Evolutionary conservation across 2,888 invertebrate genomes (phyloP), one percentile per base, ranked within the genome.

Genomic region (Euzophera pinguis): DNA sequence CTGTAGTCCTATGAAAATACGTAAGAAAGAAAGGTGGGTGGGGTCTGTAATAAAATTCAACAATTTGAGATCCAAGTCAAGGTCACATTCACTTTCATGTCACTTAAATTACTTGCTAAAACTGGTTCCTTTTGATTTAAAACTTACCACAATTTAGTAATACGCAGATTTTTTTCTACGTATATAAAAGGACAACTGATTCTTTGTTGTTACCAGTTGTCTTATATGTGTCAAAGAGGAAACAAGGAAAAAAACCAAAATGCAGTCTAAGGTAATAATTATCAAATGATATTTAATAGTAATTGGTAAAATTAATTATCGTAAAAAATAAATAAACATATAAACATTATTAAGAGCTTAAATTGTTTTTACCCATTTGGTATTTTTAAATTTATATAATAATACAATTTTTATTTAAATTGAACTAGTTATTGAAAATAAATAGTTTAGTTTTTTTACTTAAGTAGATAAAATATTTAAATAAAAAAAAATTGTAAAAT

Each of bases 11-110:
- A 32, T 9, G 10, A 32, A 32, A 32, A 32, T 32, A 32, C 3
- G 32, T 32, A 32, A 9, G 7, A 22, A 37, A 47, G 38, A 48
- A 48, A 48, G 37, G 51, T 43, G 41, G 50, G 29, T 14, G 49
- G 27, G 14, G 10, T n/a, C 32, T 17, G 47, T 39, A 41, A 41
- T 42, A 35, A 35, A 43, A 47, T 34, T 3, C 9, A n/a, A 8
- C 16, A 9, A 39, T 32, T 14, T 39, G 29, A 27, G 32, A 16
- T 14, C 16, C 14, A 16, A 29, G 32, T 7, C 49, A 50, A 50
- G 49, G 49, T 41, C 53, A 35, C 41, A 42, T 49, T 48, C 41
- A 53, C 48, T 48, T 48, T 37, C 22, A 42, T 37, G 53, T 53
- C 22, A 53, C 42, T 38, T 16, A 34, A 41, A 50, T 39, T 50